A percentile compares a stretch with the other conserved stretches of the same genome.
Conservation (phyloP, 2,888 invertebrate genomes). For the Athalia cordata region DNA sequence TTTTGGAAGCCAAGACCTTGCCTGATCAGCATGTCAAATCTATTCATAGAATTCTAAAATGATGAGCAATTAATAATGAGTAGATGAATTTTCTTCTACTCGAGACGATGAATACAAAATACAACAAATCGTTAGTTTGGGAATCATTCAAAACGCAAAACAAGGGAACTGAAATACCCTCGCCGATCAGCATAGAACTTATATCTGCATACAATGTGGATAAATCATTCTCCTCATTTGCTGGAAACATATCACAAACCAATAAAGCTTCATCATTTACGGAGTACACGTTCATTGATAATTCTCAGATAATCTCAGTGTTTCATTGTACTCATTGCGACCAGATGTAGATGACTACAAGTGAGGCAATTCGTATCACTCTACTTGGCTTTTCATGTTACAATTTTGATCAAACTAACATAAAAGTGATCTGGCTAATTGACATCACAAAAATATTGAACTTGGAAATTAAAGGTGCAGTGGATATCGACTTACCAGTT, state of each 20-base stretch:
- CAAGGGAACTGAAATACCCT: constrained; percentile 67
- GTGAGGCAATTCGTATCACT: no score
- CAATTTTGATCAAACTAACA: no score
- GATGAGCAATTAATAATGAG: no score
- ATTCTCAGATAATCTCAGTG: neutral
- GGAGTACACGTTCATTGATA: neutral
- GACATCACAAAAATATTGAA: no score
- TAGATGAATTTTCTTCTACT: neutral
- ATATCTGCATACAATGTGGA: constrained; percentile 70
- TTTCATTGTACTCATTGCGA: neutral
- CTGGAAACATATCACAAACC: constrained; percentile 65
- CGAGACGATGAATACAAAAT: constrained; percentile 31
- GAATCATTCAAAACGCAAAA: constrained; percentile 49
- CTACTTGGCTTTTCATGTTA: no score
- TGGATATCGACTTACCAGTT: constrained; percentile 81
- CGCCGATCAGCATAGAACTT: constrained; percentile 71
- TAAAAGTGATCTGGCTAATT: neutral
- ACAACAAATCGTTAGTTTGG: constrained; percentile 32
- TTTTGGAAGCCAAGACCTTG: neutral
- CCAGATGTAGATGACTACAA: neutral
- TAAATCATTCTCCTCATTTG: constrained; percentile 70
- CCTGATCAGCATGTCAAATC: neutral
- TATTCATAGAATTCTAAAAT: neutral
- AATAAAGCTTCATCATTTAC: constrained; percentile 22
- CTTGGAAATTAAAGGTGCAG: no score